Evolutionary conservation across 2,797 vertebrate species (phyloP).

Genomic region (Pitangus sulphuratus): DNA sequence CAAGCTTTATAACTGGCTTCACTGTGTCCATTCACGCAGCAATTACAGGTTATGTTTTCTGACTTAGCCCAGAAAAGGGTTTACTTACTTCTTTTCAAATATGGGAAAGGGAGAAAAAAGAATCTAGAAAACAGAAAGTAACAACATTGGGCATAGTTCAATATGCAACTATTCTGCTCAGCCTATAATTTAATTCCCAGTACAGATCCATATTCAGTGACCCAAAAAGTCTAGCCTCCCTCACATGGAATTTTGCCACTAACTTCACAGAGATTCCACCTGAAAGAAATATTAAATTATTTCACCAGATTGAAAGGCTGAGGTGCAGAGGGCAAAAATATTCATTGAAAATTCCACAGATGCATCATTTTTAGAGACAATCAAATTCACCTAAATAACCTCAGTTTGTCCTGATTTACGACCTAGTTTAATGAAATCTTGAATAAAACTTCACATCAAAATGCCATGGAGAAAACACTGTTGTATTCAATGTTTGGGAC

Average conservation of each 20-base stretch:
- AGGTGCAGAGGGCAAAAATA: background rate
- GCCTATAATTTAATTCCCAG: background rate
- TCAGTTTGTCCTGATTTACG: background rate
- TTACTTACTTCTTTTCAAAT: background rate
- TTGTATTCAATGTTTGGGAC: background rate
- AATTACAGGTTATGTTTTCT: slow-evolving; percentile 5
- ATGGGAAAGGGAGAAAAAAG: rapidly evolving
- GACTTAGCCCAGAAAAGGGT: slow-evolving; percentile 1
- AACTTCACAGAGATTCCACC: background rate
- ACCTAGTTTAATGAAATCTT: background rate
- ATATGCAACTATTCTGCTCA: background rate
- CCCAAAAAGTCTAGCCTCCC: background rate
- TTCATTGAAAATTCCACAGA: slow-evolving; percentile 17
- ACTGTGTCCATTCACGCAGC: background rate
- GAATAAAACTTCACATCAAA: background rate
- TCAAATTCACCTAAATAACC: background rate
- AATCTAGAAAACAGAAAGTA: background rate
- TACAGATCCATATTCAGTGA: background rate
- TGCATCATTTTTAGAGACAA: background rate
- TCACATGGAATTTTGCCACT: background rate
- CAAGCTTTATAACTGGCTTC: background rate
- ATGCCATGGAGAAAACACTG: background rate
- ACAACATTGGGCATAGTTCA: background rate
- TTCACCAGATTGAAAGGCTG: background rate
- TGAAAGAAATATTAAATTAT: background rate